phyloP scores from a whole-genome alignment of 2,797 vertebrate species.

The Coluber constrictor region DNA sequence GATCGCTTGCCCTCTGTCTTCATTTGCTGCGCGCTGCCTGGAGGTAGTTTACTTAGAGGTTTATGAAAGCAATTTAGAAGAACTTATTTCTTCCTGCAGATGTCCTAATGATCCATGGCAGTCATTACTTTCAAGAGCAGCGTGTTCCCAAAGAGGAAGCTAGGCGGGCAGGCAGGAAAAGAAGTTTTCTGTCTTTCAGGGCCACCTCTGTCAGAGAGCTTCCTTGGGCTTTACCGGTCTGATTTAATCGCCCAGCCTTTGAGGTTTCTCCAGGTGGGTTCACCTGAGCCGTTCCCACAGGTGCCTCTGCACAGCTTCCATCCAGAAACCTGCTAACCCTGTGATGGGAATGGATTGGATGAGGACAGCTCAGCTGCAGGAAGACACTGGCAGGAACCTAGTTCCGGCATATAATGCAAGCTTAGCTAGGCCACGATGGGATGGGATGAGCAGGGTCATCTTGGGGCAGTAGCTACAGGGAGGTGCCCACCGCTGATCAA shows the following conservation, averaged over 20 bases:
- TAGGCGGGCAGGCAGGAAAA: too few species aligned
- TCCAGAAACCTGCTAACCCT: too few species aligned
- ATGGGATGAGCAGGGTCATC: too few species aligned
- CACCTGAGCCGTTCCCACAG: not conserved
- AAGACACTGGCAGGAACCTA: too few species aligned
- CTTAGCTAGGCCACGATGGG: too few species aligned
- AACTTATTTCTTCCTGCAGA: not conserved
- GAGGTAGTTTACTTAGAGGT: not conserved
- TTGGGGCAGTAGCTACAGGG: too few species aligned
- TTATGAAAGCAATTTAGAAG: not conserved
- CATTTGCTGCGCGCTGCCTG: not conserved
- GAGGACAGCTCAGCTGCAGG: too few species aligned
- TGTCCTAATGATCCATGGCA: not conserved
- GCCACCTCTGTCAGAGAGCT: not conserved
- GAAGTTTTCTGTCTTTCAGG: not conserved
- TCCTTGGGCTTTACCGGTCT: not conserved
- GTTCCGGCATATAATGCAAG: too few species aligned
- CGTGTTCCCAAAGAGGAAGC: too few species aligned
- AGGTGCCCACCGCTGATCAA: too few species aligned
- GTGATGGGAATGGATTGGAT: too few species aligned
- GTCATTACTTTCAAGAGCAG: not conserved
- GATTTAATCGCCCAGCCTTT: not conserved
- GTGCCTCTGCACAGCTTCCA: too few species aligned
- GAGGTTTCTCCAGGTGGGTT: not conserved
- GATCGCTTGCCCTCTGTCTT: not conserved